Evolutionary conservation across 2,888 invertebrate genomes (phyloP), one percentile per base, ranked within the genome.

Genomic region (Beris morrisii): DNA sequence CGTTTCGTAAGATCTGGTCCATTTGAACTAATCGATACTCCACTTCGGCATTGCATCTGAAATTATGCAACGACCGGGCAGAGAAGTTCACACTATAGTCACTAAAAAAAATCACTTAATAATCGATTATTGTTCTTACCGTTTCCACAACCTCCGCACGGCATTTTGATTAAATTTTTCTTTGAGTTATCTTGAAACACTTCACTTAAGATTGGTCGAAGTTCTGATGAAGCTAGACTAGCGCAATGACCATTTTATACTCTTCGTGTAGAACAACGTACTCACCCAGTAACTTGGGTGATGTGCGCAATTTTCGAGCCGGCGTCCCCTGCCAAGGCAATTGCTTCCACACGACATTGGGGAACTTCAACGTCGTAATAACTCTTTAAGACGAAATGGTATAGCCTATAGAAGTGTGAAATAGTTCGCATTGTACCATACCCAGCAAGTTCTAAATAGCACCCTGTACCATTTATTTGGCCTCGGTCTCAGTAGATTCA

Each of bases 111-210:
- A 22, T 38, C 38, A 9, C 38, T 38, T 38, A 7, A 9, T 3
- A 38, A 7, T 22, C 22, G 38, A 5, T 38, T 7, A 7, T 38
- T 38, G 9, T 22, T 53, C 57, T 63, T 44, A 67, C 67, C 59
- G 38, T 67, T 67, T 63, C 67, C 67, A 53, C 67, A 67, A 32
- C 64, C 67, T 48, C 64, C 67, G 52, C 67, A 67, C 46, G 67
- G 67, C 67, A 67, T 67, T 55, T 67, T 67, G 2, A 65, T 7
- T 28, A 15, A 5, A 28, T 53, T 55, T 30, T 38, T 32, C 9
- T 46, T 4, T 45, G 13, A 32, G 38, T 5, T 38, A 38, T 38
- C 38, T 38, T 6, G 9, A 28, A 30, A 22, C 15, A 50, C 61
- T 61, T 52, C 38, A 38, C 61, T 61, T 15, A 32, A 38, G 43